Percentiles rank a stretch among this genome's conserved stretches.
phyloP scores from a whole-genome alignment of 92 coral and sea anemone species.

The Plumapathes pennacea region DNA sequence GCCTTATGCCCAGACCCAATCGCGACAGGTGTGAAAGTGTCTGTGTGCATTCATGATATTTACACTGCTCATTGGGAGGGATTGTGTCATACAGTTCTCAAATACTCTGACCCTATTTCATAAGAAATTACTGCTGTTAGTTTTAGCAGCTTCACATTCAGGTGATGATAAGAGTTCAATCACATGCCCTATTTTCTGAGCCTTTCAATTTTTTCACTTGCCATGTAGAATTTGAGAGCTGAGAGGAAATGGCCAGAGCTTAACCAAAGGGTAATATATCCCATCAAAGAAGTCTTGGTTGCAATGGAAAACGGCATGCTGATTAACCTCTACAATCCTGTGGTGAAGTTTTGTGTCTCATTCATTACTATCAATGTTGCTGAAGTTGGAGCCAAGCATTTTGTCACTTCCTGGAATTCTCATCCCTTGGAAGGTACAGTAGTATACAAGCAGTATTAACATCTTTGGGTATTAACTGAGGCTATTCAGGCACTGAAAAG shows the following conservation, averaged over 20 bases:
- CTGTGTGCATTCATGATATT: too few species aligned
- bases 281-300: conserved; percentile 54
- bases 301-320: conserved; percentile 46
- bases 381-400: conserved; percentile 42
- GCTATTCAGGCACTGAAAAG: conserved; percentile 8
- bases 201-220: conserved; percentile 2
- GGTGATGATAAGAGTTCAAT: too few species aligned
- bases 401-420: conserved; percentile 49
- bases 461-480: conserved; percentile 1
- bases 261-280: conserved; percentile 53
- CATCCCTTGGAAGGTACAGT: conserved; percentile 70
- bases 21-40: conserved; percentile 38
- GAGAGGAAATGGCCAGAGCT: conserved; percentile 72
- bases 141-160: too few species aligned
- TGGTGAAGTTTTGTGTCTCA: conserved; percentile 52
- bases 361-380: conserved; percentile 57
- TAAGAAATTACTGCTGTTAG: too few species aligned
- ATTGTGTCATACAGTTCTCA: too few species aligned
- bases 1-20: conserved; percentile 37
- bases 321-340: conserved; percentile 42
- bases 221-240: conserved; percentile 58
- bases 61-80: too few species aligned
- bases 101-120: too few species aligned
- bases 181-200: too few species aligned
- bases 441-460: too few species aligned